Base-by-base conservation (phyloP, 1,140 invertebrate species). In the Piezodorus guildinii region DNA sequence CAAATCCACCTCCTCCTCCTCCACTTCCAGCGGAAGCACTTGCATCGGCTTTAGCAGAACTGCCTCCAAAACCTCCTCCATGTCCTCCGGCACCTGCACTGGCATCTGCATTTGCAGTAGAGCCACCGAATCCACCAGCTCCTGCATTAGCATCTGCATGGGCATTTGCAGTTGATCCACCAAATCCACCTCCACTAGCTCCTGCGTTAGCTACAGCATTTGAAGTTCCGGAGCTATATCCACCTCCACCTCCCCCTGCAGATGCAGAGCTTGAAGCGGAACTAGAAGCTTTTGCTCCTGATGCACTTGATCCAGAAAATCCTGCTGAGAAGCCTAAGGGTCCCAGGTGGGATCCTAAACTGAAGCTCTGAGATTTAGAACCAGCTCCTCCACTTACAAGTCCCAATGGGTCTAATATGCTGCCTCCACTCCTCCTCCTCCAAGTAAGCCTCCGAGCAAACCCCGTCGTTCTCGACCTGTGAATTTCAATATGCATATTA, bases 1-100 rank as follows among this genome's bases (percentile, higher is more conserved):
- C 10, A 23, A 45, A 25, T 19, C 65, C 49, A 25, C 58, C 44
- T 16, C 65, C 65, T 34, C 63, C 63, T 23, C 34, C 61, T 19
- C 34, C 56, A 17, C 65, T 58, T 30, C 43, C 27, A 49, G 44
- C 52, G 1, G 27, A 39, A 21, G 54, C 5, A 61, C 43, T n/a
- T 23, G 14, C 25, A 19, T 27, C 27, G 15, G n/a, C n/a, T 39
- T 34, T 43, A 56, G 51, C 39, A 64, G 19, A 52, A 30, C 51
- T 19, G 27, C 62, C 39, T 17, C 39, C 62, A 19, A 39, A 27
- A 63, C 21, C 12, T 30, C n/a, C 39, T 56, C 58, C 15, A n/a
- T 59, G 27, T 65, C 64, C 56, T n/a, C 64, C 56, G 1, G 43
- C 56, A 25, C 6, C 30, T 58, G 54, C 54, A 27, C 23, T 23